Evolutionary conservation across 2,797 vertebrate species (phyloP).

Genomic region (Sparidentex hasta): DNA sequence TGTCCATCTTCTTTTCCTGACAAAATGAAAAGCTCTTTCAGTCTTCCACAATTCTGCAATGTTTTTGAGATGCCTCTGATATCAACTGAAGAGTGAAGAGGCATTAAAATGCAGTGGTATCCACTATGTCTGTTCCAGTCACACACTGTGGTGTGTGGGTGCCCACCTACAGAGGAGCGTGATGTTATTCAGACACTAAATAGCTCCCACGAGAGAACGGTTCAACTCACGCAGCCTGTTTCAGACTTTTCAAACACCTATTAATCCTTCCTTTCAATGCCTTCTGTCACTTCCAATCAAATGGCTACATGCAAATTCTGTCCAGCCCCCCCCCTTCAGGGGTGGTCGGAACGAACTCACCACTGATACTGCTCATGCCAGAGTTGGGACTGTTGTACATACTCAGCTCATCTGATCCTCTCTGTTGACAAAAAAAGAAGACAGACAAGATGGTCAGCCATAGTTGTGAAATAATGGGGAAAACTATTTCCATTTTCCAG

Average conservation of each 20-base stretch:
- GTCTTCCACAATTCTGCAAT: conserved; percentile 9
- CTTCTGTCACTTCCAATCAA: conserved; percentile 17
- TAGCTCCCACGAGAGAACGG: conserved; percentile 40
- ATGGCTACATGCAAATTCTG: conserved; percentile 32
- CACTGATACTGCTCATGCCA: conserved; percentile 95
- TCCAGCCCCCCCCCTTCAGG: conserved; percentile 36
- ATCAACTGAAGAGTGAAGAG: conserved; percentile 10
- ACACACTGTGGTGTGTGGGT: conserved; percentile 64
- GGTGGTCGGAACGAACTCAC: conserved; percentile 87
- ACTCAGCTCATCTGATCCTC: conserved; percentile 98
- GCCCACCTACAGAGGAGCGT: conserved; percentile 68
- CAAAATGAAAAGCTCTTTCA: neutral
- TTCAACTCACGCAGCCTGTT: conserved; percentile 33
- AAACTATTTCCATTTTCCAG: conserved; percentile 62
- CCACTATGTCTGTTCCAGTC: conserved; percentile 49
- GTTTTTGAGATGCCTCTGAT: conserved; percentile 28
- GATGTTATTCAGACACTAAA: conserved; percentile 60
- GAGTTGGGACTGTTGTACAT: conserved; percentile 97
- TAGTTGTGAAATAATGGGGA: conserved; percentile 46
- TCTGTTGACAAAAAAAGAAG: conserved; percentile 80
- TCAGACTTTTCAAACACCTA: conserved; percentile 46
- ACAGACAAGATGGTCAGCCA: conserved; percentile 28
- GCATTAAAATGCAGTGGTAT: conserved; percentile 56
- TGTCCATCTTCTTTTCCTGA: neutral
- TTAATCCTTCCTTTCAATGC: conserved; percentile 43